Conservation (phyloP, 1,140 invertebrate genomes). For the Aleiodes sp. region DNA sequence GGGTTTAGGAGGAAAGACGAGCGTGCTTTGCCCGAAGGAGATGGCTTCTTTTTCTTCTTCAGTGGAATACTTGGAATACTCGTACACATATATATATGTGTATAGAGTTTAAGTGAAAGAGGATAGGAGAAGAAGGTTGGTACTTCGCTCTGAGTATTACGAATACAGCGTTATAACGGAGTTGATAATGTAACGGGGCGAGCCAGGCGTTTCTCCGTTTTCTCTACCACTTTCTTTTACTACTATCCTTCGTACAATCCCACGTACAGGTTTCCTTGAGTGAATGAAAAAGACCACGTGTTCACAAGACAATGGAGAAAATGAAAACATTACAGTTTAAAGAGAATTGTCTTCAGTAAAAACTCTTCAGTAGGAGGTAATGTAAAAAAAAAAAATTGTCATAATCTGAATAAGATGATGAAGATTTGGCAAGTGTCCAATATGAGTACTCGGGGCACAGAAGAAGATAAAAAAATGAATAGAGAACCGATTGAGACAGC, state of each 20-base stretch:
- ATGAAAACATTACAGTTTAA: too few relatives aligned
- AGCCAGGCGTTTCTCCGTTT: slow-evolving; percentile 50
- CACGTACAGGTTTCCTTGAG: slow-evolving; percentile 50
- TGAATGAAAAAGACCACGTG: slow-evolving; percentile 53
- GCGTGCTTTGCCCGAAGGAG: not conserved
- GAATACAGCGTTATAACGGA: slow-evolving; percentile 63
- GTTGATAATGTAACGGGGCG: slow-evolving; percentile 64
- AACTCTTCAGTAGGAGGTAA: too few relatives aligned
- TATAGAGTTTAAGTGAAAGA: slow-evolving; percentile 8
- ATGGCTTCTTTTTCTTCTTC: not conserved
- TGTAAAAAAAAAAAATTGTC: not conserved
- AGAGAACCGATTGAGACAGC: not conserved
- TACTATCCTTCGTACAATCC: slow-evolving; percentile 27
- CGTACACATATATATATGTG: too few relatives aligned
- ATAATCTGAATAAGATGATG: not conserved
- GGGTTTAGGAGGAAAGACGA: not conserved
- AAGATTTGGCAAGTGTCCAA: not conserved
- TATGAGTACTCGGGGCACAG: not conserved
- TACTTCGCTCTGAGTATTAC: slow-evolving; percentile 59
- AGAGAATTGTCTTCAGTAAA: too few relatives aligned
- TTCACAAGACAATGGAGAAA: not conserved
- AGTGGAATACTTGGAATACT: slow-evolving; percentile 3
- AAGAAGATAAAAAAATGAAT: slow-evolving; percentile 1
- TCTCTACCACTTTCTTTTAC: slow-evolving; percentile 36
- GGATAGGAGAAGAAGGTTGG: slow-evolving; percentile 17